Percentiles rank a stretch among this genome's conserved stretches.
phyloP scores from a whole-genome alignment of 1,140 invertebrate species.

The Nebria ingens region DNA sequence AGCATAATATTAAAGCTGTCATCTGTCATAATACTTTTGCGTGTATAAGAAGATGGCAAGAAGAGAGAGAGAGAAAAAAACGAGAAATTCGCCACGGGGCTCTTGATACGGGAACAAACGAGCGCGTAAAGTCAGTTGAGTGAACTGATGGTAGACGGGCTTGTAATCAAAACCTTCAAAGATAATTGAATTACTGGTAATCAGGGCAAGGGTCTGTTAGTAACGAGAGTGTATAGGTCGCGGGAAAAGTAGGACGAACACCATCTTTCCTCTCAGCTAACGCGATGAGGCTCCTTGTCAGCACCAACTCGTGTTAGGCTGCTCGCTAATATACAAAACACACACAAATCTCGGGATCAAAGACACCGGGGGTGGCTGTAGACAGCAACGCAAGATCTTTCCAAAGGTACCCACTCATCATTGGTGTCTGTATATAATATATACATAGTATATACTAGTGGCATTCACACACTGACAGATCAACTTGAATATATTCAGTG shows the following conservation, averaged over 20 bases:
- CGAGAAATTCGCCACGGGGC: neutral
- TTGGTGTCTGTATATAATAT: no score
- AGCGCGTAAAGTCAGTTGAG: neutral
- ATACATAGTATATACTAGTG: no score
- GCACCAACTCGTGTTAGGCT: neutral
- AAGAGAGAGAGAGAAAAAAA: no score
- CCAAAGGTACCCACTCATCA: no score
- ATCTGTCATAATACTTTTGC: no score
- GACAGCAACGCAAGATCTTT: no score
- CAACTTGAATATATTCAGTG: no score
- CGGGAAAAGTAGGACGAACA: neutral
- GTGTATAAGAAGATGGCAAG: neutral
- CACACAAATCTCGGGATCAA: neutral
- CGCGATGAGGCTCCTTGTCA: neutral
- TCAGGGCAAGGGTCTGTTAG: neutral
- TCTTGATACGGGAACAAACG: no score
- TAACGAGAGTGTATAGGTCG: neutral
- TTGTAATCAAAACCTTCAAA: constrained; percentile 8
- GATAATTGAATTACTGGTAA: constrained; percentile 7
- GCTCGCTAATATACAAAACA: constrained; percentile 1
- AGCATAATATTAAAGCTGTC: no score
- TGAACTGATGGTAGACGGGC: neutral
- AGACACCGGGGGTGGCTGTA: no score
- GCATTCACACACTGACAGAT: no score
- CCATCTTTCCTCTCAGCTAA: neutral